Conservation (phyloP, 2,113 vertebrate species). For the Siniperca chuatsi region DNA sequence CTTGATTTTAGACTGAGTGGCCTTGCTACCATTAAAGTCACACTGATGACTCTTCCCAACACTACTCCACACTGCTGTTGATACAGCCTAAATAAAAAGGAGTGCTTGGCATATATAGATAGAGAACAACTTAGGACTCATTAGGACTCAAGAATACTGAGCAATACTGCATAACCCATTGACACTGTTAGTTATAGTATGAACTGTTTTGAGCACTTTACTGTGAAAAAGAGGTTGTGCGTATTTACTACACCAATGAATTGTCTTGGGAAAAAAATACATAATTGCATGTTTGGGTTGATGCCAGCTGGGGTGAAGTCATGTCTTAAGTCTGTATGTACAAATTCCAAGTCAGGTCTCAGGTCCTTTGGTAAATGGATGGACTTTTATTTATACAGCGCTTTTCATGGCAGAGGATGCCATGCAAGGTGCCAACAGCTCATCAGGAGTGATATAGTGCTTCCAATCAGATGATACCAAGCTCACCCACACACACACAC, state of each 20-base stretch:
- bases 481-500: no score
- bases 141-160: neutral
- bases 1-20: constrained; percentile 53
- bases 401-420: no score
- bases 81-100: neutral
- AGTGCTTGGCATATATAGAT: neutral
- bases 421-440: no score
- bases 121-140: neutral
- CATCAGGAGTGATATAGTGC: no score
- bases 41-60: neutral
- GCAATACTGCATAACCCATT: neutral
- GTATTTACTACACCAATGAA: neutral
- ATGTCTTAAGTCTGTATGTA: neutral
- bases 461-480: no score
- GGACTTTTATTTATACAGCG: no score
- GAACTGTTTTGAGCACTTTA: no score
- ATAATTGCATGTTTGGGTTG: neutral
- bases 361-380: neutral
- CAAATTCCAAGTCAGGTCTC: neutral
- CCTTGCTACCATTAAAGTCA: constrained; percentile 52
- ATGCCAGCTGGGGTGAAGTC: neutral
- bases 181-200: neutral
- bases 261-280: neutral
- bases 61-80: neutral
- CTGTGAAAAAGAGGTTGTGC: neutral